These are phyloP conservation scores for Lutraria lutraria DNA, from an alignment of 2,888 invertebrate species.

Conservation along the genomic window DNA sequence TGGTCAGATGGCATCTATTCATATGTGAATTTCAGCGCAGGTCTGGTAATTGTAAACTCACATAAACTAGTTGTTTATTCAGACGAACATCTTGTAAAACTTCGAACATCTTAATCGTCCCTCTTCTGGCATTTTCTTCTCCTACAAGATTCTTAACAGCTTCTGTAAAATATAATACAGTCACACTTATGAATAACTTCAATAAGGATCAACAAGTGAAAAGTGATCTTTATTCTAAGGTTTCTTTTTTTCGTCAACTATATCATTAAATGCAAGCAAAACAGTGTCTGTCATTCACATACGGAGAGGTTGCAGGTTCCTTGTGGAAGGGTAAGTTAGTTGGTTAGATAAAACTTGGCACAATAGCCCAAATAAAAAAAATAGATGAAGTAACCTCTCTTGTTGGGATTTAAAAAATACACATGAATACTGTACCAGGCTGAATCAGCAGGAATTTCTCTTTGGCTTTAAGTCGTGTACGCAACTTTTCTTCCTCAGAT, in stretches of 20 bases:
- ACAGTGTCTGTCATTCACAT: too few relatives aligned
- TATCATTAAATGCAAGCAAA: too few relatives aligned
- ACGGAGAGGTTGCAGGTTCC: too few relatives aligned
- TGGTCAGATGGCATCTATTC: too few relatives aligned
- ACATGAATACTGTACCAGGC: conserved; percentile 81
- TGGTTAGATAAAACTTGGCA: too few relatives aligned
- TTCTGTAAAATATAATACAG: conserved; percentile 87
- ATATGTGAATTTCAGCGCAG: too few relatives aligned
- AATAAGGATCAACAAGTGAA: too few relatives aligned
- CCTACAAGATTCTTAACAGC: conserved; percentile 94
- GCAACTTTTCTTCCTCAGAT: conserved; percentile 89
- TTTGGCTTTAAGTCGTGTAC: conserved; percentile 85
- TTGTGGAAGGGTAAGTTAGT: too few relatives aligned
- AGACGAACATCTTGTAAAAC: conserved; percentile 94
- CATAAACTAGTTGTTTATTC: conserved; percentile 96
- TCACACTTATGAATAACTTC: too few relatives aligned
- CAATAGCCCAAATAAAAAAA: too few relatives aligned
- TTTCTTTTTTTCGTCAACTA: too few relatives aligned
- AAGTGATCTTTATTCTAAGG: too few relatives aligned
- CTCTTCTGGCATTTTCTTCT: conserved; percentile 93
- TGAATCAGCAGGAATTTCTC: conserved; percentile 85
- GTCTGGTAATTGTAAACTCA: conserved; percentile 88
- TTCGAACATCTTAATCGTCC: conserved; percentile 94
- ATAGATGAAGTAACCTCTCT: background rate
- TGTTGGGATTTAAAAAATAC: background rate